Base-by-base conservation (phyloP, 2,113 vertebrate species). In the Alces alces region DNA sequence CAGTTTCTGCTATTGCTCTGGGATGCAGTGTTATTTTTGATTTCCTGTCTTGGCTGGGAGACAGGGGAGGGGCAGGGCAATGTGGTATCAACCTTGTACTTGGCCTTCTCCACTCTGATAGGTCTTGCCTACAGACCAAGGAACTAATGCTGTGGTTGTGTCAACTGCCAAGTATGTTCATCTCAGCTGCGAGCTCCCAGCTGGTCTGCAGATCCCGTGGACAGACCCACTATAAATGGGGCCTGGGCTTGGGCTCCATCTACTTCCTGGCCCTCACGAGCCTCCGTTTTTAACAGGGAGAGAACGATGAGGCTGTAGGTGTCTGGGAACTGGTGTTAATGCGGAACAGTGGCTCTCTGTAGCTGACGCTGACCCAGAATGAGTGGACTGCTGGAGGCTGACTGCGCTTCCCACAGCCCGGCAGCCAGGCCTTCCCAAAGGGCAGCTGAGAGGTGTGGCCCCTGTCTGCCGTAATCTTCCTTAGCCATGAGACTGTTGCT, bases 161-260 rank as follows among this genome's bases (percentile, higher is more conserved):
- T 54, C 85, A 52, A 17, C 23, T 86, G 21, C 70, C 45, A 21
- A 45, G 15, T 70, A 10, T 30, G 16, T 30, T 5, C 5, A 0
- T 79, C 25, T 84, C 15, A 14, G 0, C 47, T 19, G 17, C 0
- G 1, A 30, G 12, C 52, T 6, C 4, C 25, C 16, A 36, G 58
- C 5, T 76, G 50, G 30, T 25, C 52, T 47, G 19, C 4, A 12
- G 25, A 60, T 23, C 28, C 76, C 3, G 7, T 12, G 30, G 21
- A n/a, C 1, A 3, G 6, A 36, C 12, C 54, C 30, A 11, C 28
- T 7, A 3, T 21, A 47, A 52, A 17, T 39, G 2, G 14, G 52
- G 36, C 57, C 43, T 66, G 36, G 52, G 45, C 27, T 8, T 2
- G 2, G 80, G 39, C 70, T 87, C 25, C 25, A 5, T 28, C 43